Evolutionary conservation across 2,888 invertebrate species (phyloP).

Genomic region (Dolomedes plantarius): DNA sequence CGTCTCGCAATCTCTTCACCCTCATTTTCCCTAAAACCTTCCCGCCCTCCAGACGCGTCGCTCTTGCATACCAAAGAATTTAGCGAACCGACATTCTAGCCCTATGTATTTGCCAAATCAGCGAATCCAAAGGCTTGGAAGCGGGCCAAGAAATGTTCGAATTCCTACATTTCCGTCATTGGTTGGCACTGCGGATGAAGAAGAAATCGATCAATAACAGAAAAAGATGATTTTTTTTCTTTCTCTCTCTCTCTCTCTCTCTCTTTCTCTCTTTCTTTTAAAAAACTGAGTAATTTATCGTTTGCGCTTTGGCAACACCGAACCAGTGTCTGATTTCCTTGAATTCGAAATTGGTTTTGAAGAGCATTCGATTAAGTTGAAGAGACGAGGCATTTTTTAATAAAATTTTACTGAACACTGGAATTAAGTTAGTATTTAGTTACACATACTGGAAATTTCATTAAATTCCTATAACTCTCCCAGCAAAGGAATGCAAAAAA

Average conservation of each 20-base stretch:
- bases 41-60: background rate
- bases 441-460: conserved; percentile 6
- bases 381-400: conserved; percentile 7
- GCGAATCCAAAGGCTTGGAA: conserved; percentile 9
- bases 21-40: background rate
- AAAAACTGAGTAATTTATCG: conserved; percentile 8
- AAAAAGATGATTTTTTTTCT: background rate
- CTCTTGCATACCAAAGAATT: background rate
- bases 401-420: background rate
- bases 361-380: conserved; percentile 12
- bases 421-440: conserved; percentile 14
- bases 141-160: background rate
- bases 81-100: background rate
- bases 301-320: conserved; percentile 14
- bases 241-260: too few relatives aligned
- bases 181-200: background rate
- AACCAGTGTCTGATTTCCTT: conserved; percentile 15
- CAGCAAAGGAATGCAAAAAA: background rate
- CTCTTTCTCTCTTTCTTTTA: background rate
- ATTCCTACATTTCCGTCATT: conserved; percentile 11
- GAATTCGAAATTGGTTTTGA: conserved; percentile 16
- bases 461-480: conserved; percentile 2
- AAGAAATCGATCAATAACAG: conserved; percentile 4
- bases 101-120: conserved; percentile 13
- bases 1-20: background rate